phyloP scores from a whole-genome alignment of 1,140 invertebrate species.

The Phymorhynchus buccinoides region DNA sequence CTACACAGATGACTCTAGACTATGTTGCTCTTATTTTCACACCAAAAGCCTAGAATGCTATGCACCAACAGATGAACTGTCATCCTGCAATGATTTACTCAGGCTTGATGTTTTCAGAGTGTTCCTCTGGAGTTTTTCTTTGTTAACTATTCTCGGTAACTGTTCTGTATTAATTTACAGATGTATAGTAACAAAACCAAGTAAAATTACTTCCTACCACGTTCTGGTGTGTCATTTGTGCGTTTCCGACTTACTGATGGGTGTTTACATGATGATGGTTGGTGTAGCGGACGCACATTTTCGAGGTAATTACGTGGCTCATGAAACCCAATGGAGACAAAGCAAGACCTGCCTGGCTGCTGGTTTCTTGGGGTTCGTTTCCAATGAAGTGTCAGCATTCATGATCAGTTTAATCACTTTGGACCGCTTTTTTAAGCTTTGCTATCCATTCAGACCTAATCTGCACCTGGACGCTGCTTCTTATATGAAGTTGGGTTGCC shows the following conservation, averaged over 20 bases:
- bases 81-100: conserved; percentile 53
- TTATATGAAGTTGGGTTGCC: not conserved
- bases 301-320: conserved; percentile 55
- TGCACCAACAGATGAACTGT: conserved; percentile 47
- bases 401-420: conserved; percentile 59
- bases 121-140: conserved; percentile 48
- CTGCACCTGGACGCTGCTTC: conserved; percentile 37
- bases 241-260: conserved; percentile 63
- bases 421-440: conserved; percentile 57
- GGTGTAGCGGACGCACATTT: conserved; percentile 58
- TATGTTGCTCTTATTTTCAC: conserved; percentile 49
- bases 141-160: conserved; percentile 51
- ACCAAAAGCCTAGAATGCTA: conserved; percentile 42
- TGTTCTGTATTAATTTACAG: conserved; percentile 46
- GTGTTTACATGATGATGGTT: conserved; percentile 63
- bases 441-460: conserved; percentile 55
- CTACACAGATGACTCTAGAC: conserved; percentile 41
- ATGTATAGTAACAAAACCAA: too few relatives aligned
- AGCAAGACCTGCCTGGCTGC: conserved; percentile 54
- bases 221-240: conserved; percentile 56
- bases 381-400: conserved; percentile 57
- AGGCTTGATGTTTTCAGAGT: conserved; percentile 40
- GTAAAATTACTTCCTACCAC: too few relatives aligned
- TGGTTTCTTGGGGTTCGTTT: conserved; percentile 58
- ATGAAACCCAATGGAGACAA: conserved; percentile 55